These are phyloP conservation scores for Pteronotus mesoamericanus DNA, from an alignment of 2,797 vertebrate genomes.

Conservation along the genomic window DNA sequence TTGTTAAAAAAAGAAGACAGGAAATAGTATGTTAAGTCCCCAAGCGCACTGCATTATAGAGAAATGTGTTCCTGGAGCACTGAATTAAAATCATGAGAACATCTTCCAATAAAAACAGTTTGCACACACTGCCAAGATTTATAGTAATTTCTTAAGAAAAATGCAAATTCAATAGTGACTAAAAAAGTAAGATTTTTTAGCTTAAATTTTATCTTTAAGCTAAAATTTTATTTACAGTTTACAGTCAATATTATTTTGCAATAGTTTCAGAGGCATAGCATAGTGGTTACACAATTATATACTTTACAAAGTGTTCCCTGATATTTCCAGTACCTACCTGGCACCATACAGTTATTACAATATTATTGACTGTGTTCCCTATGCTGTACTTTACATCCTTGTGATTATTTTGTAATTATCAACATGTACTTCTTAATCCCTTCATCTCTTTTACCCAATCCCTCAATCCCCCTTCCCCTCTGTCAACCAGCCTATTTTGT, in stretches of 20 bases:
- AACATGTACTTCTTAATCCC: not conserved
- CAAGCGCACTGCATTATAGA: not conserved
- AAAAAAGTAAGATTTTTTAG: slow-evolving; percentile 9
- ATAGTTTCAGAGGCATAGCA: not conserved
- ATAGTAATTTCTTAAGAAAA: slow-evolving; percentile 42
- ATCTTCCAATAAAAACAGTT: slow-evolving; percentile 25
- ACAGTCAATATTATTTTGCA: not conserved
- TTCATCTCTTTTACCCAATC: not conserved
- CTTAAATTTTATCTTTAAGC: not conserved
- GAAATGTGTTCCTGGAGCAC: not conserved
- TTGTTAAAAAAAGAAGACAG: not conserved
- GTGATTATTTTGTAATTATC: not conserved
- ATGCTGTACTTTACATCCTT: not conserved
- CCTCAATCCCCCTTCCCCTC: not conserved
- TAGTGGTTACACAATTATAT: not conserved
- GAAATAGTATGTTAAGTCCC: not conserved
- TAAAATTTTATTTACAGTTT: not conserved
- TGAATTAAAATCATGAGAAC: not conserved
- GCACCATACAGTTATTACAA: not conserved
- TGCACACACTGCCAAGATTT: not conserved
- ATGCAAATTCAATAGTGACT: not conserved
- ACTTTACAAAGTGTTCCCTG: not conserved
- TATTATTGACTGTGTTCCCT: not conserved
- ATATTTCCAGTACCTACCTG: not conserved
- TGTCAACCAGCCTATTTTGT: not conserved